Conservation (phyloP, 1,140 invertebrate species). For the Lepidurus arcticus region DNA sequence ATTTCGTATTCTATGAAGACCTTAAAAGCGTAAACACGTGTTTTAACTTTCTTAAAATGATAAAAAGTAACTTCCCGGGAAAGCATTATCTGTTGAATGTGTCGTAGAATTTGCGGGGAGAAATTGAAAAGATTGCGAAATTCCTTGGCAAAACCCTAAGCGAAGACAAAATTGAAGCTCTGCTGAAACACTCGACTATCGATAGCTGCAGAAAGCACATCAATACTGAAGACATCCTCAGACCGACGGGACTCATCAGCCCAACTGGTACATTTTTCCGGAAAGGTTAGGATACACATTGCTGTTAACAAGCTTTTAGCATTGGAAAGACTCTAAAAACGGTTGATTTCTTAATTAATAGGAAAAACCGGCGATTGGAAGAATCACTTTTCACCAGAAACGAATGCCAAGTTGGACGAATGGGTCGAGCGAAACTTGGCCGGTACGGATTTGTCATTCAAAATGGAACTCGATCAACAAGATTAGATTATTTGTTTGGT, state of each 20-base stretch:
- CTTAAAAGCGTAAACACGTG: constrained; percentile 25
- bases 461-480: constrained; percentile 35
- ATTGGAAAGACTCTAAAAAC: background rate
- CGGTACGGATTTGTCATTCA: constrained; percentile 35
- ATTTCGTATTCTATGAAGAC: constrained; percentile 36
- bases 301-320: background rate
- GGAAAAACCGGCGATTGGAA: constrained; percentile 46
- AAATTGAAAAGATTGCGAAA: constrained; percentile 59
- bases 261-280: constrained; percentile 29
- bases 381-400: constrained; percentile 45
- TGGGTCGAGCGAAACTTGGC: constrained; percentile 38
- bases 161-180: constrained; percentile 56
- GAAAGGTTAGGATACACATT: constrained; percentile 25
- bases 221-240: constrained; percentile 12
- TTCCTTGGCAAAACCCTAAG: constrained; percentile 64
- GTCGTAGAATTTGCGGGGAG: constrained; percentile 53
- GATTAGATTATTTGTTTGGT: background rate
- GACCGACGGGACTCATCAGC: constrained; percentile 13
- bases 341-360: constrained; percentile 21
- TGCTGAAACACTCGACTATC: constrained; percentile 71
- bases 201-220: constrained; percentile 50
- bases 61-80: background rate
- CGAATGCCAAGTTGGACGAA: constrained; percentile 42
- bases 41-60: background rate
- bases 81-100: background rate